Evolutionary conservation across 2,888 invertebrate species (phyloP), one percentile per base, ranked within the genome.

Genomic region (Artemia sinica): DNA sequence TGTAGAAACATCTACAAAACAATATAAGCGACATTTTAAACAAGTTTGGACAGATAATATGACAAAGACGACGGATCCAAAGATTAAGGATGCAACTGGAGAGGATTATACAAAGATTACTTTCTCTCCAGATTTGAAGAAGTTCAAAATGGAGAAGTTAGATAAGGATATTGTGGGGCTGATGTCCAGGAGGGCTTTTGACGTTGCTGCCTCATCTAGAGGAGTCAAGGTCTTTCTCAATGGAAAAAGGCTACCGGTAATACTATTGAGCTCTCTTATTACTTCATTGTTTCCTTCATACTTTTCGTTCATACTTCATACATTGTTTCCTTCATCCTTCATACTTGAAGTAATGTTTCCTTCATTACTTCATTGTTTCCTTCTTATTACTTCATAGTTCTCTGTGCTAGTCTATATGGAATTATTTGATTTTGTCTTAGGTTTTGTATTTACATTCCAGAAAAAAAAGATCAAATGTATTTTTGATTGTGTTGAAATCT

Each of bases 31-130:
- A 75, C 83, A 84, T 73, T 95, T 98, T 74, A 95, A 94, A 78
- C 71, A 96, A 83, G 89, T 89, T 0, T 99, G 98, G 98, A 87
- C 85, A 4, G 82, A 86, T 67, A 99, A 99, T 78, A 99, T 99
- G 98, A 84, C 84, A 2, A 93, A 92, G 78, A 86, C 92, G 2
- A 86, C 87, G 0, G 91, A 92, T 72, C 88, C 94, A 0, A 88
- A 87, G 78, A 83, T 97, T 13, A 87, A 87, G 77, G 86, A 86
- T 48, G 80, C 80, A 7, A 82, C 82, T 72, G 84, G 84, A 67
- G 87, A 86, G 58, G 95, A 96, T 80, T 96, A 82, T 76, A 96
- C 95, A 0, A 90, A 88, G 80, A 86, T 99, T 69, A 91, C 91
- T 11, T 99, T 98, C 78, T 85, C 85, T 71, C 98, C 98, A 0